Evolutionary conservation across 2,113 vertebrate species (phyloP).

Genomic region (Sylvia atricapilla): DNA sequence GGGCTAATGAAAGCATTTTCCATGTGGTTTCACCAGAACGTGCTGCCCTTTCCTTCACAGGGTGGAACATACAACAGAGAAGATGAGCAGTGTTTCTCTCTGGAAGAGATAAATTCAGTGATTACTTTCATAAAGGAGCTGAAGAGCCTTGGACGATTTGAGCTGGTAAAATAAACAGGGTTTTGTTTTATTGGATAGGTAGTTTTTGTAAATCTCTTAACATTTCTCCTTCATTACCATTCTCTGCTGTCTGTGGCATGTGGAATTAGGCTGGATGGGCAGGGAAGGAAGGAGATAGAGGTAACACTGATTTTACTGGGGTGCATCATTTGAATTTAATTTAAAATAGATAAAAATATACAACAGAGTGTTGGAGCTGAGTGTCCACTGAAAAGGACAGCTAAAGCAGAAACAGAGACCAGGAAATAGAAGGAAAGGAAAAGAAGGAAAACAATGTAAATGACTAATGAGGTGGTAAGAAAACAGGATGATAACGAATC

Average conservation of each 20-base stretch:
- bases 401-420: background rate
- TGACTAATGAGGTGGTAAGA: background rate
- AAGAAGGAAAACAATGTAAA: background rate
- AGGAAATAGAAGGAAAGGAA: background rate
- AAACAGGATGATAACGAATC: background rate
- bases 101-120: constrained; percentile 78
- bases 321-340: background rate
- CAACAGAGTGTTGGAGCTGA: background rate
- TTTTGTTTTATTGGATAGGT: background rate
- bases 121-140: constrained; percentile 82
- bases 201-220: background rate
- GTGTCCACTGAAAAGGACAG: background rate
- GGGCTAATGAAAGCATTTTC: background rate
- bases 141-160: constrained; percentile 79
- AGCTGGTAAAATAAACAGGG: constrained; percentile 78
- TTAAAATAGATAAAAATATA: background rate
- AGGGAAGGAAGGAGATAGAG: background rate
- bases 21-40: background rate
- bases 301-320: background rate
- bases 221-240: background rate
- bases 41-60: constrained; percentile 62
- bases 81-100: constrained; percentile 71
- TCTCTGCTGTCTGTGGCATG: background rate
- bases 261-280: background rate
- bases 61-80: constrained; percentile 70